Conservation (phyloP, 1,140 invertebrate species). For the Macrobrachium rosenbergii region DNA sequence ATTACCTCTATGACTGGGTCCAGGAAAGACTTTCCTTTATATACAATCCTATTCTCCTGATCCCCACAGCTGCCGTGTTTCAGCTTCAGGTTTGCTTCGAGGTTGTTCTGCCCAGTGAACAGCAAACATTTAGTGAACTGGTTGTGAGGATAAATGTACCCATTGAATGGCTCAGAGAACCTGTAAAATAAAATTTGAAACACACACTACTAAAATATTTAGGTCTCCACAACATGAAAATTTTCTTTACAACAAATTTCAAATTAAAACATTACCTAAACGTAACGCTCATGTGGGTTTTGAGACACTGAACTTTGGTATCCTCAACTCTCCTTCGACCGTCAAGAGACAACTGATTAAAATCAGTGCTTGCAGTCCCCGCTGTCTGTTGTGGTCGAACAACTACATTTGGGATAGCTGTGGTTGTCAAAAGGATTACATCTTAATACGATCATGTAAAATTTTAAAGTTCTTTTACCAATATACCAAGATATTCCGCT, state of each 20-base stretch:
- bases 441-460: no score
- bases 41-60: constrained; percentile 22
- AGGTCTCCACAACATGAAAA: no score
- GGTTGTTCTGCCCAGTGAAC: constrained; percentile 59
- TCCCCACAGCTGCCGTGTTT: constrained; percentile 66
- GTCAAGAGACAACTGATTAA: no score
- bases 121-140: constrained; percentile 65
- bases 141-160: constrained; percentile 65
- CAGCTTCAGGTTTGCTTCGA: constrained; percentile 50
- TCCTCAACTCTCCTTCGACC: constrained; percentile 42
- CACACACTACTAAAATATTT: not conserved
- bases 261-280: constrained; percentile 41
- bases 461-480: no score
- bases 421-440: no score
- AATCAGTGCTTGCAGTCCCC: no score
- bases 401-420: no score
- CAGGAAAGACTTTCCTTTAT: constrained; percentile 30
- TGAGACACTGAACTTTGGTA: constrained; percentile 64
- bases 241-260: no score
- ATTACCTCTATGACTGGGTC: constrained; percentile 65
- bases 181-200: constrained; percentile 22
- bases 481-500: no score
- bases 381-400: no score
- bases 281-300: constrained; percentile 62
- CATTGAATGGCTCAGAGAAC: constrained; percentile 65